phyloP scores from a whole-genome alignment of 2,797 vertebrate genomes.

The Oreortyx pictus region DNA sequence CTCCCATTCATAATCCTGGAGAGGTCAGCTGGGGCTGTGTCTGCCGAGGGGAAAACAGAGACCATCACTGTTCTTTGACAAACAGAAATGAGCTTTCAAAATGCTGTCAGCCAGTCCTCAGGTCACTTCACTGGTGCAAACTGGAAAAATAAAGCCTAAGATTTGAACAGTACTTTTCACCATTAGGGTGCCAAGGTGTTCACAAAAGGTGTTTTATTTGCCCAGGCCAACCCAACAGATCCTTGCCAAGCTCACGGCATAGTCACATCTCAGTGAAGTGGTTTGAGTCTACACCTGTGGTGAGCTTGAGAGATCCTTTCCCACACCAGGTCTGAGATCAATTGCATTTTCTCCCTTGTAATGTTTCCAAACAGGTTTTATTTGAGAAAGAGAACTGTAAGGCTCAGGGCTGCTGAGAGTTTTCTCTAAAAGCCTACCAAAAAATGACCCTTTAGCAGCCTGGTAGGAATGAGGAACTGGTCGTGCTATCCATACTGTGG shows the following conservation, averaged over 20 bases:
- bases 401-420: not conserved
- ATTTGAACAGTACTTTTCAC: not conserved
- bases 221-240: not conserved
- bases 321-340: not conserved
- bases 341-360: not conserved
- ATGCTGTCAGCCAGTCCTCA: not conserved
- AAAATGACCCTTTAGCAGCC: not conserved
- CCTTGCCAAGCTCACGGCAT: not conserved
- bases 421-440: not conserved
- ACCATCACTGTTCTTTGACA: not conserved
- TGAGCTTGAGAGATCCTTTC: not conserved
- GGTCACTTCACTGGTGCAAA: not conserved
- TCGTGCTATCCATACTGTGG: not conserved
- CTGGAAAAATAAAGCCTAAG: slow-evolving; percentile 38
- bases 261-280: not conserved
- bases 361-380: not conserved
- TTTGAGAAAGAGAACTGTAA: not conserved
- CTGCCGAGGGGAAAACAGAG: slow-evolving; percentile 26
- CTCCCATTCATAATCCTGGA: not conserved
- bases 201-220: not conserved
- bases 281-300: not conserved
- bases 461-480: not conserved
- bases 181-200: not conserved
- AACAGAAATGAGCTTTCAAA: slow-evolving; percentile 24
- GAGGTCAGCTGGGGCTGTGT: slow-evolving; percentile 18